Evolutionary conservation across 1,140 invertebrate species (phyloP), one percentile per base, ranked within the genome.

Genomic region (Globodera ellingtonae): DNA sequence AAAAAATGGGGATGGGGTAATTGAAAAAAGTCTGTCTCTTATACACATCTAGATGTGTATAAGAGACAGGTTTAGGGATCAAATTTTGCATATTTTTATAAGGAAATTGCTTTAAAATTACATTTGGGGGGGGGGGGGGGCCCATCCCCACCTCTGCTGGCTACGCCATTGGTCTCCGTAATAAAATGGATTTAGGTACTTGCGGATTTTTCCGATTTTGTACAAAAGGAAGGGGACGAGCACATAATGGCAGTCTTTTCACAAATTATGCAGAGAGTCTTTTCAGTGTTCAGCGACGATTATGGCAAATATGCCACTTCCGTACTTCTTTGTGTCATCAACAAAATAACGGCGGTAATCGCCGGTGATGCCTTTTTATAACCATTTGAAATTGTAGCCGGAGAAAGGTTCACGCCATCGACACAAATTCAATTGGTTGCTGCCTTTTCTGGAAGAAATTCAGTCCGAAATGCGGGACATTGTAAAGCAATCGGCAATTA

Each of bases 221-320:
- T 85, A 5, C 74, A 79, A 46, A 65, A 44, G 4, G 83, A 85
- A 56, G 84, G 84, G 4, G 84, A 85, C 65, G 65, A 70, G n/a
- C 62, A 46, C 18, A 79, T 85, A 67, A 13, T 74, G 0, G 24
- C 21, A 10, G 50, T 79, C 46, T 70, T 24, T 15, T 56, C n/a
- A 18, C 15, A 65, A 48, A 56, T 85, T 59, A 52, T 62, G 44
- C 24, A 81, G 5, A 66, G 73, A 59, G 74, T 85, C 35, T 79
- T 74, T 66, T 9, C 73, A 3, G 62, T 85, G 18, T 75, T 85
- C 13, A 84, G 85, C 52, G 84, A 85, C 24, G 84, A 80, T 35
- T 87, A 87, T 72, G 66, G 83, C 8, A 85, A 85, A 62, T 84
- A 85, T 59, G 84, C 84, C 13, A 87, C 84, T 18, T 84, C 84